Evolutionary conservation across 1,140 invertebrate species (phyloP).

Genomic region (Plectrocnemia conspersa): DNA sequence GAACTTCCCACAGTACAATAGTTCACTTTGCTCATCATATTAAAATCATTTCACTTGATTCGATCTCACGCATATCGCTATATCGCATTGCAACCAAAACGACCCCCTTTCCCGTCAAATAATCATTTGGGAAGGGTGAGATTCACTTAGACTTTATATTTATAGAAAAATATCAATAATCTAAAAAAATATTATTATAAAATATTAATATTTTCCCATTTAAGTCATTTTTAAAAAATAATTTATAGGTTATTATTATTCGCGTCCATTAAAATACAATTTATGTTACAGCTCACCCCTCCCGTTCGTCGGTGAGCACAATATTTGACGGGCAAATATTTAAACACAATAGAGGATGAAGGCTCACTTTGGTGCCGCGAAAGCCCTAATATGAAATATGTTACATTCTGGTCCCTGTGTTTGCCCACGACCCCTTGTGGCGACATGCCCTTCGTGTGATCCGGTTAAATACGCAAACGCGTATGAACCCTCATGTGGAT

Average conservation of each 20-base stretch:
- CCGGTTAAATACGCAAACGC: slow-evolving; percentile 17
- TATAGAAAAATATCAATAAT: neutral
- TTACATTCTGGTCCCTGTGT: slow-evolving; percentile 14
- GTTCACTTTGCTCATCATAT: slow-evolving; percentile 26
- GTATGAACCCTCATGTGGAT: too few relatives aligned
- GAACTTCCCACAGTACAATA: slow-evolving; percentile 11
- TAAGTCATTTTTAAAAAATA: neutral
- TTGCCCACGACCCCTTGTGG: neutral
- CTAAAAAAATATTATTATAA: neutral
- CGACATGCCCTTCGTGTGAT: slow-evolving; percentile 7
- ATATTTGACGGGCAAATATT: slow-evolving; percentile 31
- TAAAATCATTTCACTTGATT: slow-evolving; percentile 31
- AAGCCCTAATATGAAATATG: slow-evolving; percentile 32
- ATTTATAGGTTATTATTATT: slow-evolving; percentile 25
- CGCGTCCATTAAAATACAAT: slow-evolving; percentile 29
- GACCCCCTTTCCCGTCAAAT: neutral
- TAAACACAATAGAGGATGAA: slow-evolving; percentile 27
- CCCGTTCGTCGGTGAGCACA: slow-evolving; percentile 1
- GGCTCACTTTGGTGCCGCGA: slow-evolving; percentile 18
- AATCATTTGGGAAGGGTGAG: neutral
- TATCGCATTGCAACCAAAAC: slow-evolving; percentile 5
- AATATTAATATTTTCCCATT: neutral
- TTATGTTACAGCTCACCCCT: slow-evolving; percentile 15
- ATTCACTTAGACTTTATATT: neutral
- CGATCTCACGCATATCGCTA: slow-evolving; percentile 28